Evolutionary conservation across 30 jellyfish, hydroid and myxozoan genomes (phyloP).

Genomic region (Pelagia noctiluca): DNA sequence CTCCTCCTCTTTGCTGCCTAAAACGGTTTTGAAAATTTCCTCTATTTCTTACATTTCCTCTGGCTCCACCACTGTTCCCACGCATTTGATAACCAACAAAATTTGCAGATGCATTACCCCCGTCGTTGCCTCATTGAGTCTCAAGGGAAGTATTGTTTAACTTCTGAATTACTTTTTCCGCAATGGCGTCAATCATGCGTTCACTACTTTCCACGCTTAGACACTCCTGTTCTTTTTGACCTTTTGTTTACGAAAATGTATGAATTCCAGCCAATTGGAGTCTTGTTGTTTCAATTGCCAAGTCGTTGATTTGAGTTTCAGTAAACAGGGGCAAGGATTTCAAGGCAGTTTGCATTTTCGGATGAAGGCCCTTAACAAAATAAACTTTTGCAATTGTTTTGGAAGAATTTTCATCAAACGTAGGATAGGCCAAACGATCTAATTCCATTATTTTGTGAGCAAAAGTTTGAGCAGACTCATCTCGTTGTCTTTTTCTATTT

Average conservation of each 20-base stretch:
- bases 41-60: neutral
- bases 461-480: slow-evolving; percentile 27
- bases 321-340: neutral
- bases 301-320: neutral
- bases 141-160: neutral
- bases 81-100: neutral
- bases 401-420: slow-evolving; percentile 14
- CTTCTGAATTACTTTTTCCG: neutral
- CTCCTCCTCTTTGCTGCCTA: too few species aligned
- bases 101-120: slow-evolving; percentile 4
- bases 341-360: slow-evolving; percentile 23
- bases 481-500: slow-evolving; percentile 5
- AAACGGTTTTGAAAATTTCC: neutral
- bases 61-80: too few species aligned
- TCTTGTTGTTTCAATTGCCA: slow-evolving; percentile 10
- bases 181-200: too few species aligned
- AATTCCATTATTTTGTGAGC: slow-evolving; percentile 9
- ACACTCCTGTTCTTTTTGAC: neutral
- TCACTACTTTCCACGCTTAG: neutral
- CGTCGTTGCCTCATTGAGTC: neutral
- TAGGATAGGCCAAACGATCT: slow-evolving; percentile 10
- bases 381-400: slow-evolving; percentile 27
- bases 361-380: slow-evolving; percentile 22
- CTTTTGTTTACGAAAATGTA: neutral
- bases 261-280: neutral